phyloP scores from a whole-genome alignment of 2,797 vertebrate species.

The Eidolon dupreanum region DNA sequence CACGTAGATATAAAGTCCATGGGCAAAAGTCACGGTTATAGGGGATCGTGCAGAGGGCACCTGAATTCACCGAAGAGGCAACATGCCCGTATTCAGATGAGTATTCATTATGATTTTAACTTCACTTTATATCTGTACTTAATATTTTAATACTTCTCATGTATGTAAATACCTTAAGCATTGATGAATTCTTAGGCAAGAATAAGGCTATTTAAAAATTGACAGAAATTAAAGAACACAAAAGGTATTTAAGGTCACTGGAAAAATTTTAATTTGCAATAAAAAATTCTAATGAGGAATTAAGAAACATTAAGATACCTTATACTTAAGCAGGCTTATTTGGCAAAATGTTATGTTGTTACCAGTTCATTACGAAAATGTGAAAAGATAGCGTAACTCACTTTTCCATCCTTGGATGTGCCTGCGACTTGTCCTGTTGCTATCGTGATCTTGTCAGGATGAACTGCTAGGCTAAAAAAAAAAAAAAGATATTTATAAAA shows the following conservation, averaged over 20 bases:
- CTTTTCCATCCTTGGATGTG: slow-evolving; percentile 97
- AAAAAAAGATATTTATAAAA: slow-evolving; percentile 63
- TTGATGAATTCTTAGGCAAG: not conserved
- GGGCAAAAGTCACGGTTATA: no score
- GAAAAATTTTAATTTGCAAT: not conserved
- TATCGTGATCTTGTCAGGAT: slow-evolving; percentile 99
- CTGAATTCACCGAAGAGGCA: not conserved
- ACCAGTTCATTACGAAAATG: not conserved
- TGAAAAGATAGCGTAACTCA: slow-evolving; percentile 83
- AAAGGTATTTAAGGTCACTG: not conserved
- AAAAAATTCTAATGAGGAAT: not conserved
- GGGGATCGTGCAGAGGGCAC: accelerated
- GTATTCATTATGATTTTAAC: not conserved
- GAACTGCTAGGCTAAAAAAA: slow-evolving; percentile 93
- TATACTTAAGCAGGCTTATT: not conserved
- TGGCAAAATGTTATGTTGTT: not conserved
- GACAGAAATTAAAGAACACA: not conserved
- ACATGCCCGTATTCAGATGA: no score
- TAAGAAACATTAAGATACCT: not conserved
- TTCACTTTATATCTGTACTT: not conserved
- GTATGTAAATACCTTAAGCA: not conserved
- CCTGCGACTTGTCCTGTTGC: slow-evolving; percentile 99
- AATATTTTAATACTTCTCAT: not conserved
- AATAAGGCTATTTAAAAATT: not conserved
- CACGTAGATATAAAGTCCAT: not conserved